These are phyloP conservation scores for Sycon ciliatum DNA, from an alignment of 37 sponge, comb jelly and placozoan species.

Conservation along the genomic window DNA sequence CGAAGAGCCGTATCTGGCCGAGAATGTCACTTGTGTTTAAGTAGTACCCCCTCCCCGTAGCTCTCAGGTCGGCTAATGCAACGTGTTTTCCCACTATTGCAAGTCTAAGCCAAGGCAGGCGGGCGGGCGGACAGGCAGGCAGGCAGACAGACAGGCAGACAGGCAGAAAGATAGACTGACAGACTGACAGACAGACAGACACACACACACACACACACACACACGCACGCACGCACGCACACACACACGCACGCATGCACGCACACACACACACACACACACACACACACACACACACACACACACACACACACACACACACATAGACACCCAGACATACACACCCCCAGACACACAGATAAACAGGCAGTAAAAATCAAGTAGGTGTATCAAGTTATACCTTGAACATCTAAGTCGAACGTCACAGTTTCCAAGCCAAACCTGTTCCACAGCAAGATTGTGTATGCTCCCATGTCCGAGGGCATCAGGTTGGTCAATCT, in stretches of 20 bases:
- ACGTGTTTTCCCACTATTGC: no score
- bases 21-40: no score
- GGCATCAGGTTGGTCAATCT: no score
- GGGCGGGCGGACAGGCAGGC: background rate
- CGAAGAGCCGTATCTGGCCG: no score
- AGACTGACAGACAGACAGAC: constrained; percentile 1
- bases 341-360: background rate
- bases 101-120: no score
- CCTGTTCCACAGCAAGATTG: no score
- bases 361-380: background rate
- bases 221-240: background rate
- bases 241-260: background rate
- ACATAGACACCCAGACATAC: background rate
- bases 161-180: background rate
- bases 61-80: no score
- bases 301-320: background rate
- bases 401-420: no score
- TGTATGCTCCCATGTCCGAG: no score
- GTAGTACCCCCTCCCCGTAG: no score
- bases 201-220: background rate
- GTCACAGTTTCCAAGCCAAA: no score
- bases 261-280: background rate
- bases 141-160: background rate
- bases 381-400: background rate
- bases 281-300: background rate